Conservation (phyloP, 2,888 invertebrate genomes). For the Acrobasis repandana region DNA sequence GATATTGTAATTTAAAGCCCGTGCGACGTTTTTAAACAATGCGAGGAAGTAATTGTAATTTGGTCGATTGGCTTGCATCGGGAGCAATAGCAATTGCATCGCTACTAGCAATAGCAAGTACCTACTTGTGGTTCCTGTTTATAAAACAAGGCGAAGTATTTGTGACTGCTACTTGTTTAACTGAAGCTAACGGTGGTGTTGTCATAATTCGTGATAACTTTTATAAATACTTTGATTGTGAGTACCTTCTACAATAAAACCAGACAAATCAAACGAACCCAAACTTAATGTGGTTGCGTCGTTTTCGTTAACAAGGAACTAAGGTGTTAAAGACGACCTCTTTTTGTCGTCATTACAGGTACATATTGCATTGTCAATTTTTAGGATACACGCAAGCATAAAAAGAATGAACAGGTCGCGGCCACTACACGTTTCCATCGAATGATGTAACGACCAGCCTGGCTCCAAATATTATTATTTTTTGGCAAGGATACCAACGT, state of each 20-base stretch:
- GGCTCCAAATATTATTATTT: background rate
- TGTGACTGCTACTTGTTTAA: background rate
- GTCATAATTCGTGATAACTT: background rate
- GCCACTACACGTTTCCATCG: background rate
- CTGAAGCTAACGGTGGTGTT: background rate
- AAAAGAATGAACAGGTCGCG: too few relatives aligned
- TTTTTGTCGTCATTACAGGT: too few relatives aligned
- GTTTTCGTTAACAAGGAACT: too few relatives aligned
- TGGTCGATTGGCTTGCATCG: constrained; percentile 47
- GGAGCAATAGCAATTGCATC: constrained; percentile 33
- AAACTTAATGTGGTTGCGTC: too few relatives aligned
- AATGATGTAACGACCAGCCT: background rate
- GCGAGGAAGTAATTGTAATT: constrained; percentile 58
- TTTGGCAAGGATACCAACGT: background rate
- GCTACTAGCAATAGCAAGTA: constrained; percentile 6
- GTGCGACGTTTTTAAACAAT: constrained; percentile 55
- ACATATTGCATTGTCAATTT: too few relatives aligned
- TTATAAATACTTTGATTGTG: too few relatives aligned
- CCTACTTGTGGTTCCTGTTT: constrained; percentile 19
- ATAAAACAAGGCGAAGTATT: constrained; percentile 14
- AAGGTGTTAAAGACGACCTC: too few relatives aligned
- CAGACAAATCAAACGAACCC: too few relatives aligned
- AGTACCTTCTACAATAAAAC: too few relatives aligned
- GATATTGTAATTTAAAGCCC: constrained; percentile 42
- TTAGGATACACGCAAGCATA: too few relatives aligned